These are phyloP conservation scores for Ichneumon xanthorius DNA, from an alignment of 2,888 invertebrate species.

Conservation along the genomic window DNA sequence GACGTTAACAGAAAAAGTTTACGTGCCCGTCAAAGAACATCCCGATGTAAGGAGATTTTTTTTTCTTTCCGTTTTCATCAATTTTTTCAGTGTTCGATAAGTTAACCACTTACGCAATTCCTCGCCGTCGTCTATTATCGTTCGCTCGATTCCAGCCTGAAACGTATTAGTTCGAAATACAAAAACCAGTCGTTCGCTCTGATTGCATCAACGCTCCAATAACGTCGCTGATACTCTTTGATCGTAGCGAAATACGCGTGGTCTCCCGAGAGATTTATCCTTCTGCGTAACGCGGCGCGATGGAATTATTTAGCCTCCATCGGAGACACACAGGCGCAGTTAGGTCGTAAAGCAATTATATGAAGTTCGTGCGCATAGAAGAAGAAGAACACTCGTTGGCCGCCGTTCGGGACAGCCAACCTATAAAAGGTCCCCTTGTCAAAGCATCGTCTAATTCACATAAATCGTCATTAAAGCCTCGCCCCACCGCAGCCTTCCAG, in stretches of 20 bases:
- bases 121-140: background rate
- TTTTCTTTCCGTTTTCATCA: background rate
- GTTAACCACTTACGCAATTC: slow-evolving; percentile 20
- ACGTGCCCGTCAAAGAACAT: slow-evolving; percentile 99
- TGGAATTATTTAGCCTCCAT: slow-evolving; percentile 17
- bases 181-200: background rate
- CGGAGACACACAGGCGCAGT: slow-evolving; percentile 13
- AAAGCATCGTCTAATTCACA: slow-evolving; percentile 54
- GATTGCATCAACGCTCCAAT: background rate
- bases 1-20: slow-evolving; percentile 99
- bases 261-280: slow-evolving; percentile 30
- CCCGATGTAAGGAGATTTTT: slow-evolving; percentile 95
- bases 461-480: slow-evolving; percentile 46
- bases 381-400: background rate
- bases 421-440: slow-evolving; percentile 26
- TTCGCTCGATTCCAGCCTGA: slow-evolving; percentile 5
- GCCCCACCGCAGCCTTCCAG: background rate
- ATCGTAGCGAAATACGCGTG: background rate
- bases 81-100: background rate
- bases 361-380: slow-evolving; percentile 21
- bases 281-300: slow-evolving; percentile 7
- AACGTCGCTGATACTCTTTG: slow-evolving; percentile 9
- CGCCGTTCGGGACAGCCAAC: slow-evolving; percentile 12
- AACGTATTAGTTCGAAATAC: slow-evolving; percentile 21
- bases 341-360: slow-evolving; percentile 41